Conservation (phyloP, 1,140 invertebrate species). For the Diabrotica virgifera region DNA sequence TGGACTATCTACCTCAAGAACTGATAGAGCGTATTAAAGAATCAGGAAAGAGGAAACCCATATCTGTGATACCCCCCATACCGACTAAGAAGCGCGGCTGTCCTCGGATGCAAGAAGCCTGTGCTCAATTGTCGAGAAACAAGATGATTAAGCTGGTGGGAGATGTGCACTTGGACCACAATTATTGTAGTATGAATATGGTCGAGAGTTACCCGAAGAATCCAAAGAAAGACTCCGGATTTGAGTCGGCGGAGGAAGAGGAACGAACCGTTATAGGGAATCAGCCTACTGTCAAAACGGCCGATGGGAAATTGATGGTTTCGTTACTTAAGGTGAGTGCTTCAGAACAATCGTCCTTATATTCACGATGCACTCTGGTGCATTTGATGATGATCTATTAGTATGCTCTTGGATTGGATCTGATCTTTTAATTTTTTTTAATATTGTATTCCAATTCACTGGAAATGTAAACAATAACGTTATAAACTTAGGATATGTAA, state of each 20-base stretch:
- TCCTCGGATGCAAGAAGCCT: slow-evolving; percentile 8
- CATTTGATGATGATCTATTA: no score
- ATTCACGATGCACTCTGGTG: neutral
- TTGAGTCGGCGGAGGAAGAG: slow-evolving; percentile 41
- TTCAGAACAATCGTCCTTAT: neutral
- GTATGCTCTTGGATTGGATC: no score
- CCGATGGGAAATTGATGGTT: slow-evolving; percentile 45
- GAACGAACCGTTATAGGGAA: slow-evolving; percentile 34
- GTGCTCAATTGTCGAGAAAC: neutral
- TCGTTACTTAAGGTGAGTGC: slow-evolving; percentile 41
- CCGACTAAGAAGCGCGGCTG: slow-evolving; percentile 29
- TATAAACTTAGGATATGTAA: no score
- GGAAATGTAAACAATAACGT: no score
- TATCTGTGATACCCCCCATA: slow-evolving; percentile 41
- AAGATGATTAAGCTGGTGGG: slow-evolving; percentile 7
- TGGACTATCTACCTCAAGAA: slow-evolving; percentile 38
- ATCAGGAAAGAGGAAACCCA: slow-evolving; percentile 40
- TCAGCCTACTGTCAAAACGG: slow-evolving; percentile 42
- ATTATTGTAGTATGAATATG: slow-evolving; percentile 37
- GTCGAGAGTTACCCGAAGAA: slow-evolving; percentile 21
- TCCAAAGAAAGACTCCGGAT: slow-evolving; percentile 40
- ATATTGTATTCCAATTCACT: no score
- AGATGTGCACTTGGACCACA: slow-evolving; percentile 39
- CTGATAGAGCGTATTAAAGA: slow-evolving; percentile 41
- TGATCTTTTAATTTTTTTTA: no score